A percentile compares a stretch with the other conserved stretches of the same genome.
Conservation (phyloP, 2,888 invertebrate species). For the Phorcus lineatus region DNA sequence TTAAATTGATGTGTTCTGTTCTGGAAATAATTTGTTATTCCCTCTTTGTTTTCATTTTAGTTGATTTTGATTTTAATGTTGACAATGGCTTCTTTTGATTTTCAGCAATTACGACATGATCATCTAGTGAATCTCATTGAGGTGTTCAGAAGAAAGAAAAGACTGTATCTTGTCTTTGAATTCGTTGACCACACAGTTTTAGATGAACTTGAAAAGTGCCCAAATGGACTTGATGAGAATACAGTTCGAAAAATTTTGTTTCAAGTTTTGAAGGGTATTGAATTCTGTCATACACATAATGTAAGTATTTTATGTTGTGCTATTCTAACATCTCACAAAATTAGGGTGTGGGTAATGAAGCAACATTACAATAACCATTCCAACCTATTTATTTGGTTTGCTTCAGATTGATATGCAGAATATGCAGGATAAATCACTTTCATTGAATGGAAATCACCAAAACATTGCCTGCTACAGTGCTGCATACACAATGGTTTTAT, state of each 20-base stretch:
- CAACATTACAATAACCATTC: no score
- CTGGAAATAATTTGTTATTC: no score
- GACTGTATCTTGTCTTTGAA: conserved; percentile 92
- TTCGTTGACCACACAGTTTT: conserved; percentile 90
- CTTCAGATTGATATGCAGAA: no score
- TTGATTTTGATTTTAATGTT: no score
- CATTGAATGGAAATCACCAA: no score
- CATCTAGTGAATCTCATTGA: conserved; percentile 92
- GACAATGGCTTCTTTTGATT: conserved; percentile 25
- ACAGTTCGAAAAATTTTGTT: conserved; percentile 85
- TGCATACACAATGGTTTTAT: no score
- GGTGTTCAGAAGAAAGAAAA: conserved; percentile 88
- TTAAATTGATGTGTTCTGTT: no score
- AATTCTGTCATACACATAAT: conserved; percentile 88
- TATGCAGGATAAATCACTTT: no score
- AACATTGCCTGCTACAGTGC: no score
- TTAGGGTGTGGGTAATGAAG: no score
- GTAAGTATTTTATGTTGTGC: conserved; percentile 78
- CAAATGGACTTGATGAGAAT: conserved; percentile 84
- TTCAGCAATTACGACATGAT: conserved; percentile 89
- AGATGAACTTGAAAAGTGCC: conserved; percentile 86
- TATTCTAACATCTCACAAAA: neutral
- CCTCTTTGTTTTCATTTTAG: no score
- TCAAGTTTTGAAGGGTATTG: conserved; percentile 82
- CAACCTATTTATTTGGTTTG: no score